Percentiles rank a stretch among this genome's conserved stretches.
These are phyloP conservation scores for Pelodytes ibericus DNA, from an alignment of 2,797 vertebrate species.

Conservation along the genomic window DNA sequence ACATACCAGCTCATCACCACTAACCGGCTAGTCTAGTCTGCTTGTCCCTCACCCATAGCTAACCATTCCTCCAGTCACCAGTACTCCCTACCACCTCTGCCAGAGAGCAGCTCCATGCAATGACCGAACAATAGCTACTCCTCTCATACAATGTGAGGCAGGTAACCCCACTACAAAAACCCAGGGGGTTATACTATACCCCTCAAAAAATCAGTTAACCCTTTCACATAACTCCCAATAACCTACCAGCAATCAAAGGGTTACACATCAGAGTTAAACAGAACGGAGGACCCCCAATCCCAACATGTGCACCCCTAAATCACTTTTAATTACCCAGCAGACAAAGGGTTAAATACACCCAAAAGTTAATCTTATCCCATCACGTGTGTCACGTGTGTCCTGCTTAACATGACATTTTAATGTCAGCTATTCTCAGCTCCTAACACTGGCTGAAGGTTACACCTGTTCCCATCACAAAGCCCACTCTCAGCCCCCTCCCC, in stretches of 20 bases:
- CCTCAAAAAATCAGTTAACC: no score
- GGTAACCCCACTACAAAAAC: no score
- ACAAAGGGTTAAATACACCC: neutral
- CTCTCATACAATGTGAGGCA: neutral
- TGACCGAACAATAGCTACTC: neutral
- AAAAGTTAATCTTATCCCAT: neutral
- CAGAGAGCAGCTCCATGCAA: neutral
- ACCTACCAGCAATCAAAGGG: no score
- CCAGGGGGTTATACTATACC: no score
- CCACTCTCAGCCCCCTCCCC: neutral
- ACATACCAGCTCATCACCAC: no score
- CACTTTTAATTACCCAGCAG: neutral
- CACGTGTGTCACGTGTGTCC: neutral
- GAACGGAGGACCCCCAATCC: no score
- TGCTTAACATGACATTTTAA: constrained; percentile 12
- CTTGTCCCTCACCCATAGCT: no score
- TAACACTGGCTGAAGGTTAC: constrained; percentile 3
- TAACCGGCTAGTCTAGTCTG: no score
- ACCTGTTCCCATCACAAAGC: constrained; percentile 6
- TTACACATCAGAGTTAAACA: no score
- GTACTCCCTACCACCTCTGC: neutral
- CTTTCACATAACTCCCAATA: no score
- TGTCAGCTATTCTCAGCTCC: neutral
- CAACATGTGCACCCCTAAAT: no score
- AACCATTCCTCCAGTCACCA: no score